phyloP scores from a whole-genome alignment of 1,140 invertebrate species.

The Acromyrmex charruanus region DNA sequence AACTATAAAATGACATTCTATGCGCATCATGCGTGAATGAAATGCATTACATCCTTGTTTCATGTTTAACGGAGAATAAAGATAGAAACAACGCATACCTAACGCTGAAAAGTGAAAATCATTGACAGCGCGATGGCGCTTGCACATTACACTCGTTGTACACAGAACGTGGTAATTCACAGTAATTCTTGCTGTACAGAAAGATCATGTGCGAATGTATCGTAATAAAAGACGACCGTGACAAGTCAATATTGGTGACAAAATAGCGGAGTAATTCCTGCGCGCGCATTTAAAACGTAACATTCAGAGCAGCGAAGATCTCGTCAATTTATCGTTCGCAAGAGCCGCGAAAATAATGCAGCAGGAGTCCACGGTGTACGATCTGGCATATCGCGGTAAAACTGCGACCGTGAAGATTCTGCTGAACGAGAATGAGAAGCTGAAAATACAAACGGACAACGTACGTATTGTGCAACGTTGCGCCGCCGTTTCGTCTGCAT shows the following conservation, averaged over 20 bases:
- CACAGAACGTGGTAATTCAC: too few relatives aligned
- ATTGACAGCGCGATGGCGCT: too few relatives aligned
- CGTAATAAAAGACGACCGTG: not conserved
- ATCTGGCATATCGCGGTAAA: constrained; percentile 83
- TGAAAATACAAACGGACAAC: constrained; percentile 78
- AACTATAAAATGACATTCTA: too few relatives aligned
- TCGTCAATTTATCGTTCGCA: not conserved
- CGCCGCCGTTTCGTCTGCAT: not conserved
- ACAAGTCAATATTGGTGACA: not conserved
- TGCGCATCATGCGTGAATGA: too few relatives aligned
- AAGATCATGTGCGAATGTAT: too few relatives aligned
- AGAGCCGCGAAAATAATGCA: constrained; percentile 10
- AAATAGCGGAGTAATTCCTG: not conserved
- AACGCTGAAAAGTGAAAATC: too few relatives aligned
- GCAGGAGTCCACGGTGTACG: constrained; percentile 58
- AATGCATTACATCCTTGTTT: too few relatives aligned
- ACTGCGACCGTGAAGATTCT: constrained; percentile 76
- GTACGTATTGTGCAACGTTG: constrained; percentile 70
- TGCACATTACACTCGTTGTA: too few relatives aligned
- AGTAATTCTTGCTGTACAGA: too few relatives aligned
- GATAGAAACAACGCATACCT: too few relatives aligned
- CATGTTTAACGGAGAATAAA: too few relatives aligned
- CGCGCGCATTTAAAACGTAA: not conserved
- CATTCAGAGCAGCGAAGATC: not conserved
- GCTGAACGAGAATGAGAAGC: constrained; percentile 73